phyloP scores from a whole-genome alignment of 2,797 vertebrate species.

The Myripristis murdjan region DNA sequence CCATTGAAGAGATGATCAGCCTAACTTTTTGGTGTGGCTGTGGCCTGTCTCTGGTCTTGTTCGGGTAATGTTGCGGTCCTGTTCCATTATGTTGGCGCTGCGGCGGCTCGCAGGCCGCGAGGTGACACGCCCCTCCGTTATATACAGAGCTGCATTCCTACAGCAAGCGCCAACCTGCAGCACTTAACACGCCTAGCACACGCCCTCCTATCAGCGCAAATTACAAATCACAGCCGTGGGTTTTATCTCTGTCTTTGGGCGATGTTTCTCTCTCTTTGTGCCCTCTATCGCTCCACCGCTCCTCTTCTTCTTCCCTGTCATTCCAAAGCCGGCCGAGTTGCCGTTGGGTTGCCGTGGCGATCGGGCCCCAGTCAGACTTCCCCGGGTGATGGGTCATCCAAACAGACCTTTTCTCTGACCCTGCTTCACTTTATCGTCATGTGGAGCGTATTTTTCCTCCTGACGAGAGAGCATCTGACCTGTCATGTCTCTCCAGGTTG shows the following conservation, averaged over 20 bases:
- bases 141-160: slow-evolving; percentile 55
- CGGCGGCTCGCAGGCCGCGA: slow-evolving; percentile 11
- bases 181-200: background rate
- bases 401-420: slow-evolving; percentile 26
- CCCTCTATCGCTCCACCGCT: background rate
- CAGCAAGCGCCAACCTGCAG: slow-evolving; percentile 58
- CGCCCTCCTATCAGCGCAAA: slow-evolving; percentile 1
- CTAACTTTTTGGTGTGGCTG: too few species aligned
- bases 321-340: slow-evolving; percentile 7
- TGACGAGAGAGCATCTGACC: slow-evolving; percentile 26
- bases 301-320: slow-evolving; percentile 2
- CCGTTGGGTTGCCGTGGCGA: slow-evolving; percentile 24
- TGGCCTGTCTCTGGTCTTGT: background rate
- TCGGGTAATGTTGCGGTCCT: slow-evolving; percentile 9
- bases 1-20: too few species aligned
- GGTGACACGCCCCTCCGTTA: slow-evolving; percentile 37
- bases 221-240: slow-evolving; percentile 1
- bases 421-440: slow-evolving; percentile 19
- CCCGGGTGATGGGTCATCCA: slow-evolving; percentile 42
- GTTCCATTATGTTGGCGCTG: background rate
- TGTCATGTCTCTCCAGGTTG: slow-evolving; percentile 8
- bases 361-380: slow-evolving; percentile 31
- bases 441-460: slow-evolving; percentile 41
- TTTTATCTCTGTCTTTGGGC: slow-evolving; percentile 50
- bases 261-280: slow-evolving; percentile 16